Base-by-base conservation (phyloP, 35 echinoderm and acorn worm species). In the Ptychodera flava region DNA sequence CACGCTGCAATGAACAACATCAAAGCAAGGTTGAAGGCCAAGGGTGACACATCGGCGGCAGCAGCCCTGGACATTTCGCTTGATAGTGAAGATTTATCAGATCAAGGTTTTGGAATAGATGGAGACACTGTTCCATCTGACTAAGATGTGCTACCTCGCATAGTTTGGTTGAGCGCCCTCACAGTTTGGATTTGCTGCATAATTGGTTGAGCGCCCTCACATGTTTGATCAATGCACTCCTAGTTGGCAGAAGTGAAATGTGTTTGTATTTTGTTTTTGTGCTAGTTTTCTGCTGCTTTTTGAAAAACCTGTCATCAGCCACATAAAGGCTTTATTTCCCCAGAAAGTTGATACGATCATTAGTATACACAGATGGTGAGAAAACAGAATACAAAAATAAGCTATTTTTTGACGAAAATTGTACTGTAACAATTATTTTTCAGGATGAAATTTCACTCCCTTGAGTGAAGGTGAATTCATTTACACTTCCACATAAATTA, bases 1-100 rank as follows among this genome's bases (percentile, higher is more conserved):
- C 95, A 98, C 33, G 90, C 95, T 1, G 90, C 95, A 35, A 30
- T 98, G 28, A 87, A 94, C 16, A 90, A 76, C 33, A 90, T 98
- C 0, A 91, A 94, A 84, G 36, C 77, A 30, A 90, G 90, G 35
- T 76, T 78, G 31, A 87, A 34, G 34, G 33, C 34, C 16, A 30
- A 35, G 30, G 85, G 85, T 87, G 76, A 78, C 29, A 33, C 0
- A n/a, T 0, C 33, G 27, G 27, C 22, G 1, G 31, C 0, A 28
- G 16, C 27, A 85, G 16, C 83, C 36, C 6, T 38, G 29, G 35
- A 30, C 52, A 85, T 45, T 36, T 38, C 83, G 30, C 32, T 38
- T 28, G 31, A 6, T 29, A 85, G 35, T 10, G 36, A 85, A 28
- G 83, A 45, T 29, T 38, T 35, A 45, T 85, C 52, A 38, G 83